These are phyloP conservation scores for Drosophila micromelanica DNA, from an alignment of 1,140 invertebrate genomes.

Conservation along the genomic window DNA sequence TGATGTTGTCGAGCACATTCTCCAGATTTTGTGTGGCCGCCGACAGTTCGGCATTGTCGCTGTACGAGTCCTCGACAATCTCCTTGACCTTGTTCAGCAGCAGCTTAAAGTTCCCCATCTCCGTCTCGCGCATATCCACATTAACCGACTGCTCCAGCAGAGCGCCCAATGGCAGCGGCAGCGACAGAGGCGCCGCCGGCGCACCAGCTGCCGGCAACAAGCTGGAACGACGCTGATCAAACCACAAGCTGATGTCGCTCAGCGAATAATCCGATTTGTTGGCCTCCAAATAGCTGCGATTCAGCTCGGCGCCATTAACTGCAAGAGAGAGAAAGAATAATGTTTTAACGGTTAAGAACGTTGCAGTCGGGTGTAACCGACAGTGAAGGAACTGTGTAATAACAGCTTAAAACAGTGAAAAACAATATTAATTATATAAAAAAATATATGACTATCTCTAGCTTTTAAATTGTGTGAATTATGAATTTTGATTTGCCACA, in stretches of 20 bases:
- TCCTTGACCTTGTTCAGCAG: conserved; percentile 80
- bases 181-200: conserved; percentile 13
- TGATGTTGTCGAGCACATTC: conserved; percentile 78
- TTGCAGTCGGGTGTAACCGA: too few species aligned
- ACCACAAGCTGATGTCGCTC: conserved; percentile 77
- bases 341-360: too few species aligned
- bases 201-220: conserved; percentile 10
- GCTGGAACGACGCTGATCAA: conserved; percentile 70
- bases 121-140: conserved; percentile 59
- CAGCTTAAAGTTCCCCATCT: conserved; percentile 78
- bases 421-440: not conserved
- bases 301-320: conserved; percentile 82
- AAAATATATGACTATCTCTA: too few species aligned
- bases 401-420: too few species aligned
- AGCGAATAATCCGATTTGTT: conserved; percentile 82
- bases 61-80: conserved; percentile 83
- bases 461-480: not conserved
- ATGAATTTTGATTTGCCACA: too few species aligned
- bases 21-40: conserved; percentile 81
- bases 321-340: not conserved
- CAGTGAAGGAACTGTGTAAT: too few species aligned
- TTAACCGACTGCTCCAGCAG: conserved; percentile 50
- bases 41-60: conserved; percentile 80
- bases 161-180: conserved; percentile 47
- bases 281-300: conserved; percentile 81